Evolutionary conservation across 2,888 invertebrate genomes (phyloP), one percentile per base, ranked within the genome.

Genomic region (Willowsia nigromaculata): DNA sequence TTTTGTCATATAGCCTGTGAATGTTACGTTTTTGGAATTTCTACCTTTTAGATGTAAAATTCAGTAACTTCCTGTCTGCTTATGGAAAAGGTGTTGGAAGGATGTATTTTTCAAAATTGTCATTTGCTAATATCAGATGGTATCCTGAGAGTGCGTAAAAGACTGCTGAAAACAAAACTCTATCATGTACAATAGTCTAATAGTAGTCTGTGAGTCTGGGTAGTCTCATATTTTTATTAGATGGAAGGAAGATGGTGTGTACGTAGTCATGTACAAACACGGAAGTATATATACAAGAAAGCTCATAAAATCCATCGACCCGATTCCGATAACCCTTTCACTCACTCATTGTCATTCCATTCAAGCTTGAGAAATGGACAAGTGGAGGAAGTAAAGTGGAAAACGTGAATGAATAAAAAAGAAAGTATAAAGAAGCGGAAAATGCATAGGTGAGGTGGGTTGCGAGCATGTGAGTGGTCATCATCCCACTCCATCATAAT

Each of bases 261-360:
- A 65, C 15, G 83, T 53, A 56, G 40, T 83, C 47, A 56, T 30
- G 25, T 37, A 30, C 50, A 53, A 74, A 40, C 76, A 76, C 37
- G 43, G 59, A 59, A 62, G 85, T 59, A 59, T 15, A 40, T 22
- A 18, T 71, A 53, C 47, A 78, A 59, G 62, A 47, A 62, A 78
- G 47, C 85, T 59, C 76, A 85, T 76, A 85, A 85, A 85, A 56
- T 76, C 62, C 76, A 85, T 76, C 85, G 85, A 85, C 85, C 85
- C 76, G 62, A 30, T 85, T 74, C 71, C 37, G 59, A 59, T 84
- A 84, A 74, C 84, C 85, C 59, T 47, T 85, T 76, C 76, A 62
- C 62, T 62, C 43, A 76, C 76, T 85, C 85, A 85, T 85, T 85
- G 85, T 85, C 62, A 85, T 85, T 85, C 85, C 76, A 56, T 50